Base-by-base conservation (phyloP, 2,113 vertebrate genomes). In the Aleadryas rufinucha region DNA sequence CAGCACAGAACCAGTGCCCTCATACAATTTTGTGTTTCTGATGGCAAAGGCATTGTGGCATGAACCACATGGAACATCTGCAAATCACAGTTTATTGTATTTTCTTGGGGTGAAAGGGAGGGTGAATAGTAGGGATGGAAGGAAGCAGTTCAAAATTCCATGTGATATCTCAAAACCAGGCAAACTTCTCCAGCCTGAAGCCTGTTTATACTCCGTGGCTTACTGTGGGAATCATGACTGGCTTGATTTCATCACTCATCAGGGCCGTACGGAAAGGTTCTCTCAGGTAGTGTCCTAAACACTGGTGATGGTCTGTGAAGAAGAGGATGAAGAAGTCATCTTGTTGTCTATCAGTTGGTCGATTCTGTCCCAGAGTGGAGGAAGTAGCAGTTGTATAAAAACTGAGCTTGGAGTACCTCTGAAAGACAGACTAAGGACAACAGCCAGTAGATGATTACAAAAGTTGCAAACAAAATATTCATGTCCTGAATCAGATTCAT, bases 191-290 rank as follows among this genome's bases (percentile, higher is more conserved):
- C 33, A 56, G 70, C 15, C 41, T n/a, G 33, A 63, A 37, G 16
- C 33, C 50, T 59, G 4, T 28, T 54, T 37, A 2, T 23, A 9
- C 7, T 71, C 47, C 7, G 1, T 50, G 33, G 16, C 7, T 54
- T 45, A 3, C 12, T 16, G 23, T 16, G 24, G 33, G 47, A 59
- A 42, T 56, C 24, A 9, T 23, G 33, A 8, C 39, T 63, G 72
- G 17, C 56, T 45, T 53, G 47, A 22, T 54, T 82, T 59, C 28
- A 3, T 65, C 44, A 0, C 17, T 28, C 8, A 2, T 65, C 15
- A 10, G 12, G 37, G 11, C 41, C 0, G 0, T 6, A 12, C 16
- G 41, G 54, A 17, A 60, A 33, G 17, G 39, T 28, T 45, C 69
- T 17, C 28, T 72, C 7, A 9, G 2, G 35, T 10, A 24, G 8